Base-by-base conservation (phyloP, 2,888 invertebrate species). In the Biston stratarius region DNA sequence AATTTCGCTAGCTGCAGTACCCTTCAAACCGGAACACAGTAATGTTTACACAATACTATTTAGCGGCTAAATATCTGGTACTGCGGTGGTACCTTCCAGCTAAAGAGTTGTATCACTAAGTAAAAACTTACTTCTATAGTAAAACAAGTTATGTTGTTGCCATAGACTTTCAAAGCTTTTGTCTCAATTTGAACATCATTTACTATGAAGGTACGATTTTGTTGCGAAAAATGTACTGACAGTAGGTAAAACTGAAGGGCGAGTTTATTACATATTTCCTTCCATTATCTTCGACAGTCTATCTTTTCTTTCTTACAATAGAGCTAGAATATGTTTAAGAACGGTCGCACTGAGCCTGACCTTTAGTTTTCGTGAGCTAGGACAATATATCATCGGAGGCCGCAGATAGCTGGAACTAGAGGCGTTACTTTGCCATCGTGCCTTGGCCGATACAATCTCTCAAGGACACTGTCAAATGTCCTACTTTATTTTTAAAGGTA, bases 341-440 rank as follows among this genome's bases (percentile, higher is more conserved):
- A 61, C 44, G 34, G 74, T 5, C 36, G 12, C 77, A 80, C 81
- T 56, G 33, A 33, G 5, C 45, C 85, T 86, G 87, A 88, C 89
- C 88, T 88, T 85, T 83, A 48, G 76, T 77, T 78, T 80, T 83
- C 89, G 89, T 90, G 89, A 79, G 80, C 72, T 53, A 68, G 42
- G 36, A 65, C 84, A 70, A 84, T 89, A 83, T 80, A 86, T 89
- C 86, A 89, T 82, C 78, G 67, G 79, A 69, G 55, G 47, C 47
- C 66, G 65, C 71, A 79, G 82, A 83, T 80, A 82, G 79, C 77
- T 72, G 61, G 66, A 67, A 60, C 64, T 71, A 64, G 58, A 62
- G 68, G 69, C 74, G 67, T 65, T 77, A 77, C 77, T 72, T 78
- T 55, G 42, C 63, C 40, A 57, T 36, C 45, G 59, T 14, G 33